Evolutionary conservation across 2,888 invertebrate species (phyloP), one percentile per base, ranked within the genome.

Genomic region (Cremastinae sp.): DNA sequence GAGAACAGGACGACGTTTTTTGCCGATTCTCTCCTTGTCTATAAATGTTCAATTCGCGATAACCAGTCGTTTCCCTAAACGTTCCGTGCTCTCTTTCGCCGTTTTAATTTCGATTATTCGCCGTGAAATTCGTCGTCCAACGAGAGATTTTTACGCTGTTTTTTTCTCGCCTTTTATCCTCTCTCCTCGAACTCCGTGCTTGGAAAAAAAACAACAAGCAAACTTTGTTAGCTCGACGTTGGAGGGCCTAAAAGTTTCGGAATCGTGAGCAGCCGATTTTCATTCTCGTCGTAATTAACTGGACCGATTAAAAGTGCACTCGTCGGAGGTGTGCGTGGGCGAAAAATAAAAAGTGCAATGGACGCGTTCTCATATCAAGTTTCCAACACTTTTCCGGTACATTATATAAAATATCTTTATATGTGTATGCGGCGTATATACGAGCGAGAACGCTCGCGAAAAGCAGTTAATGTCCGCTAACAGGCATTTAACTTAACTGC

Each of bases 401-500:
- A 59, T n/a, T 16, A 9, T n/a, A 45, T 9, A 20, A 59, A 39
- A 28, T 28, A 39, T 47, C 12, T 4, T 43, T 37, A 55, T 18
- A 37, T 56, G 39, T 58, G 35, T 45, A 43, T 43, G 14, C 10
- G 56, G 14, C 16, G 12, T 51, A 43, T 39, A 66, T 66, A 8
- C 28, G n/a, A 8, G 58, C n/a, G 20, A 8, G 28, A 14, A 45
- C 20, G 51, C 61, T 8, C 56, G 62, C 53, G 64, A 68, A 69
- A 64, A 73, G 83, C 84, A 86, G 88, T 89, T 89, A 89, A 88
- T 86, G 88, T 85, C 86, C 83, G 86, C 87, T 89, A 89, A 89
- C 89, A 83, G 88, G 88, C 89, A 88, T 89, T 89, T 88, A 89
- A 89, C 83, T 89, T 89, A 89, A 89, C 88, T 86, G 84, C 87